Base-by-base conservation (phyloP, 2,113 vertebrate species). In the Macrotis lagotis region DNA sequence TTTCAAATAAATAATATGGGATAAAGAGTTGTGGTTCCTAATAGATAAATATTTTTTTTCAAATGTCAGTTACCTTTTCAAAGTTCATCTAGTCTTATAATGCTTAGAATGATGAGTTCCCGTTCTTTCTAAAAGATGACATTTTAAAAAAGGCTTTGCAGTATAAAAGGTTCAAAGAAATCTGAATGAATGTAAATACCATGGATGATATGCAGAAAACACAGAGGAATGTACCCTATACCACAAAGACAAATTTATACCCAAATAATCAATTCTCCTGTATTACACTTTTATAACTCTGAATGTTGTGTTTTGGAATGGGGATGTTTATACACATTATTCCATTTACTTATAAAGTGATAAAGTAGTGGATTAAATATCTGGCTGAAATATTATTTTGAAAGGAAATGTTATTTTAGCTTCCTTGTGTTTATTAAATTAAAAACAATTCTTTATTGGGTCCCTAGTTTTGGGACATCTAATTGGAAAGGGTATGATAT, bases 1-100 rank as follows among this genome's bases (percentile, higher is more conserved):
- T 94, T 95, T 95, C 9, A 44, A 88, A 25, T 96, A 94, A 90
- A 3, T 48, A 88, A 3, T 90, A 51, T 91, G 3, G 37, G 48
- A 37, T 25, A 47, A 7, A 12, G 48, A 47, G 44, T 16, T 89
- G 14, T 28, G n/a, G 47, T 66, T 26, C 90, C 12, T 51, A 26
- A 59, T 92, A 90, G 90, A 47, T 92, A 89, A 50, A 8, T 8
- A 51, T n/a, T 91, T 2, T 12, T n/a, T 89, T 83, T 12, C 91
- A 95, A 94, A 28, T 26, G 66, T 51, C 53, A 55, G 8, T 90
- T 14, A 74, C 24, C 9, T 91, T 31, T 66, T 92, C 83, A 19
- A 88, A 48, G 50, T 52, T 26, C 31, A 2, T 51, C 50, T 31
- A 51, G 8, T 91, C 44, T 83, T n/a, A 83, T 83, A 92, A 28